These are phyloP conservation scores for Cisticola juncidis DNA, from an alignment of 2,113 vertebrate genomes.

Conservation along the genomic window DNA sequence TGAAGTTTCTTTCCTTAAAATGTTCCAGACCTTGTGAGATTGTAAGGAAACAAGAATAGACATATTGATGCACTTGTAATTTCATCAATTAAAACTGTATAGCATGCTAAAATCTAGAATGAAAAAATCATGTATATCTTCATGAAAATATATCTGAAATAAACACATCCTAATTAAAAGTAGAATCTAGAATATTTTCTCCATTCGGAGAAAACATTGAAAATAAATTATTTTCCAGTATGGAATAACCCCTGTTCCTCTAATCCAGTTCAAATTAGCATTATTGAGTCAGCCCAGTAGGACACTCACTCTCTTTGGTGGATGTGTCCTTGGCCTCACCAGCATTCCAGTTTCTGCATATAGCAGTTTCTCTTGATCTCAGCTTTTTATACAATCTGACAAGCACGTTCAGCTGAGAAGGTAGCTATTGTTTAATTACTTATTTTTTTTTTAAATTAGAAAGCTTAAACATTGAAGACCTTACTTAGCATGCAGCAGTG, in stretches of 20 bases:
- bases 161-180: not conserved
- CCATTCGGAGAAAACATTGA: not conserved
- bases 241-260: not conserved
- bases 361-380: not conserved
- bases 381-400: not conserved
- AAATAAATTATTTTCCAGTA: not conserved
- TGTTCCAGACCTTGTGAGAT: not conserved
- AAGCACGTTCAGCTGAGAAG: not conserved
- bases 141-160: not conserved
- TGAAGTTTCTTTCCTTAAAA: not conserved
- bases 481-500: not conserved
- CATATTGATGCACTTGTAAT: not conserved
- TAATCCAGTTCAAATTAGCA: not conserved
- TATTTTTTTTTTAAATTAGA: not conserved
- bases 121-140: not conserved
- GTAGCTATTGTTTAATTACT: not conserved
- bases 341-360: not conserved
- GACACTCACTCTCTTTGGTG: rapidly evolving
- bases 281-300: not conserved
- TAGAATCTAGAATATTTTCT: not conserved
- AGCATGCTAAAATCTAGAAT: not conserved
- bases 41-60: not conserved
- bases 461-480: not conserved
- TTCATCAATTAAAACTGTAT: not conserved
- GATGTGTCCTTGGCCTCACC: not conserved